These are phyloP conservation scores for Cheirogaleus major DNA, from an alignment of 2,797 vertebrate species.

Conservation along the genomic window DNA sequence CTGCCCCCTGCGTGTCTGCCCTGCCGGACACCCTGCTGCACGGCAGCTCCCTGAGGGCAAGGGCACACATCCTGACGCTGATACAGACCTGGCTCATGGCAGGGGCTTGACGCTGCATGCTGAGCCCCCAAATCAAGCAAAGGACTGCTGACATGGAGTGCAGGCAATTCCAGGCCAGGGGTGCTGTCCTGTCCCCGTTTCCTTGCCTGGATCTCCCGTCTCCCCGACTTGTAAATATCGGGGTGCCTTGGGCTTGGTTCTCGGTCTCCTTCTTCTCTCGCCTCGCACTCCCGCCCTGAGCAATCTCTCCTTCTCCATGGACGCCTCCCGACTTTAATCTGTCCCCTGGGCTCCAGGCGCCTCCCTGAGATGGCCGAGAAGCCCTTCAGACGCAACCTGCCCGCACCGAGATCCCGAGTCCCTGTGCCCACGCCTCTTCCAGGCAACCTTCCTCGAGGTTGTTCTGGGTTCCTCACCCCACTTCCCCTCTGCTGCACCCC, in stretches of 20 bases:
- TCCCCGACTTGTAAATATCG: not conserved
- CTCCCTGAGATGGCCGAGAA: not conserved
- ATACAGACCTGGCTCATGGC: no score
- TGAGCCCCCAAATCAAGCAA: not conserved
- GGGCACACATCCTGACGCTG: fast-evolving
- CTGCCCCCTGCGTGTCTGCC: not conserved
- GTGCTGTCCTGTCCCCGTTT: not conserved
- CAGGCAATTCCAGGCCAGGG: not conserved
- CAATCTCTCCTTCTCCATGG: not conserved
- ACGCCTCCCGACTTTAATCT: no score
- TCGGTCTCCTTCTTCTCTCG: not conserved
- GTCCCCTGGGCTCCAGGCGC: not conserved
- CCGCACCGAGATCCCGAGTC: not conserved
- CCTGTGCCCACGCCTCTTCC: not conserved
- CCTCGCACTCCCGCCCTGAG: not conserved
- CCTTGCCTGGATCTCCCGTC: not conserved
- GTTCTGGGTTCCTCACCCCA: no score
- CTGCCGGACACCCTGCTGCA: not conserved
- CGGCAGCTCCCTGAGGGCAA: fast-evolving
- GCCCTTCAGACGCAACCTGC: not conserved
- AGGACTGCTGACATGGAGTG: not conserved
- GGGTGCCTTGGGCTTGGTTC: no score
- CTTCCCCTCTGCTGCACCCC: no score
- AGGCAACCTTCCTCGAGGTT: no score
- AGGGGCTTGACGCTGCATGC: fast-evolving